A percentile compares a stretch with the other conserved stretches of the same genome.
phyloP scores from a whole-genome alignment of 2,888 invertebrate species.

The Conchocele bisecta region DNA sequence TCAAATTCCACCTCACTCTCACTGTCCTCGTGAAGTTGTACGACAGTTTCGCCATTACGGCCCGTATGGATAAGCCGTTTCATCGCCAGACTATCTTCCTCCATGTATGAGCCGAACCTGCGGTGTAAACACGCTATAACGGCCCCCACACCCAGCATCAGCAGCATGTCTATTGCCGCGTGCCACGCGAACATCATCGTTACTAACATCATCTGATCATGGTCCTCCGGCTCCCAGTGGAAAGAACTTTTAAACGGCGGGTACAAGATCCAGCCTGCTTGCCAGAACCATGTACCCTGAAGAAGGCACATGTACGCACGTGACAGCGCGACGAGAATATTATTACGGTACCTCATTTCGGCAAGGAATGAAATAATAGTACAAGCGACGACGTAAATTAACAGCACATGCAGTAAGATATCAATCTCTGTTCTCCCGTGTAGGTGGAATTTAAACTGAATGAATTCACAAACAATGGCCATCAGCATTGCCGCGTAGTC shows the following conservation, averaged over 20 bases:
- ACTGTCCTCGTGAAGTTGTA: slow-evolving; percentile 69
- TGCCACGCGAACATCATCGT: slow-evolving; percentile 82
- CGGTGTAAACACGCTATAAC: slow-evolving; percentile 68
- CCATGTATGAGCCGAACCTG: slow-evolving; percentile 39
- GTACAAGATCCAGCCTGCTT: slow-evolving; percentile 84
- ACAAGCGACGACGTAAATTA: slow-evolving; percentile 82
- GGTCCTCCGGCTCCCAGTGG: slow-evolving; percentile 81
- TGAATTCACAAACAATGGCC: slow-evolving; percentile 83
- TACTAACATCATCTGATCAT: slow-evolving; percentile 83
- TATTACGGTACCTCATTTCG: slow-evolving; percentile 81
- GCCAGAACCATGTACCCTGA: slow-evolving; percentile 85
- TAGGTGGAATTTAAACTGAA: slow-evolving; percentile 84
- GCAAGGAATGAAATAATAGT: slow-evolving; percentile 77
- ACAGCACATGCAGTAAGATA: slow-evolving; percentile 83
- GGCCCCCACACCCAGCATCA: slow-evolving; percentile 72
- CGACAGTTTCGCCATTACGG: slow-evolving; percentile 70
- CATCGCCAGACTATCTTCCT: slow-evolving; percentile 64
- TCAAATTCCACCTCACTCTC: slow-evolving; percentile 74
- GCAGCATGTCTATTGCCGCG: slow-evolving; percentile 68
- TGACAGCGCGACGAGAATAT: slow-evolving; percentile 80
- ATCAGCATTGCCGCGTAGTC: slow-evolving; percentile 82
- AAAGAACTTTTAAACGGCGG: slow-evolving; percentile 79
- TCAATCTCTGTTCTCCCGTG: slow-evolving; percentile 82
- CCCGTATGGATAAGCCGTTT: slow-evolving; percentile 69
- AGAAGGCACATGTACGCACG: slow-evolving; percentile 83